Conservation (phyloP, 2,888 invertebrate genomes). For the Cactoblastis cactorum region DNA sequence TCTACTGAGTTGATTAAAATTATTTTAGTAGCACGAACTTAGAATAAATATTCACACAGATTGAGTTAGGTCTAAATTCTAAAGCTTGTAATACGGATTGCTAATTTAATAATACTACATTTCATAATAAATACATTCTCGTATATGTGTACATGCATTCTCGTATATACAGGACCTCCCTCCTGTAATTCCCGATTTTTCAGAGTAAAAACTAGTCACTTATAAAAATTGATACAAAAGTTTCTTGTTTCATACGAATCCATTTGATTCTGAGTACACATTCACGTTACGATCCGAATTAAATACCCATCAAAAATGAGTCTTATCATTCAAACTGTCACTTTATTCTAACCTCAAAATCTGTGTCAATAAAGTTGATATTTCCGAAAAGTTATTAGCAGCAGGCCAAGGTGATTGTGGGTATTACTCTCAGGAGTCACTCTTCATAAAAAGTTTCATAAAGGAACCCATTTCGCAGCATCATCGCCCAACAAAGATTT, state of each 20-base stretch:
- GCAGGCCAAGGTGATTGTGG: slow-evolving; percentile 7
- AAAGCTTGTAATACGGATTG: too few species aligned
- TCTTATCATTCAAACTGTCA: neutral
- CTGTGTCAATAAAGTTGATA: neutral
- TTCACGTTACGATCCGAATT: slow-evolving; percentile 1
- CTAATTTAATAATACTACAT: too few species aligned
- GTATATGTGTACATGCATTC: too few species aligned
- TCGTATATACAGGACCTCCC: too few species aligned
- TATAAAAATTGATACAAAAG: neutral
- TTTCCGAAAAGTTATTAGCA: neutral
- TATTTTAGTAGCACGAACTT: too few species aligned
- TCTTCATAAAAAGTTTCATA: slow-evolving; percentile 32
- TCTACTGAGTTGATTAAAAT: too few species aligned
- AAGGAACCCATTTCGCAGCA: slow-evolving; percentile 25
- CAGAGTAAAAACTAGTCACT: neutral
- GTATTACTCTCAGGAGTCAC: slow-evolving; percentile 16
- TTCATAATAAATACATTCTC: too few species aligned
- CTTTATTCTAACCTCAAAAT: neutral
- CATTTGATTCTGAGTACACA: neutral
- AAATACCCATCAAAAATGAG: slow-evolving; percentile 7
- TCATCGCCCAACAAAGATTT: slow-evolving; percentile 27
- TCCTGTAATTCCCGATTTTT: neutral
- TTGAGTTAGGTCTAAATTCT: too few species aligned
- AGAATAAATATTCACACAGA: too few species aligned
- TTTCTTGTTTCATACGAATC: neutral